These are phyloP conservation scores for Galerucella pusilla DNA, from an alignment of 2,888 invertebrate genomes.

Conservation along the genomic window DNA sequence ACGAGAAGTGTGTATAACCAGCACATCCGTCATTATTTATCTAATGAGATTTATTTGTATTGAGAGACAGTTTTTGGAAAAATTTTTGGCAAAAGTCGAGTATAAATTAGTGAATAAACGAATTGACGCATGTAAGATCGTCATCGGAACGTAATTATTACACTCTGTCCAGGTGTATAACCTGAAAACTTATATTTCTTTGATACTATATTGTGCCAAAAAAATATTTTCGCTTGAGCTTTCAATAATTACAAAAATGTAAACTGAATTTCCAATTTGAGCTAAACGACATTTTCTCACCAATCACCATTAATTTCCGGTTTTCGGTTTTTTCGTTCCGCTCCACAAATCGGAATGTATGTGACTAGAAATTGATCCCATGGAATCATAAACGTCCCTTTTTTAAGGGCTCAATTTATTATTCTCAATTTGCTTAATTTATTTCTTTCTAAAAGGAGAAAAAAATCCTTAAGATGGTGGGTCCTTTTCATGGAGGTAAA, in stretches of 20 bases:
- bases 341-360: neutral
- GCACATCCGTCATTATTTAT: no score
- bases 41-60: neutral
- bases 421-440: no score
- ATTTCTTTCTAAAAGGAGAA: no score
- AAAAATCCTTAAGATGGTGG: no score
- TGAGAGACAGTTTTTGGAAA: neutral
- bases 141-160: conserved; percentile 8
- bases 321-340: neutral
- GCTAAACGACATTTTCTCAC: neutral
- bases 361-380: no score
- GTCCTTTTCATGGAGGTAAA: no score
- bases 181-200: neutral
- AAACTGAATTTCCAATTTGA: neutral
- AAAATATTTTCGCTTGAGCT: no score
- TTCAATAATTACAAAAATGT: no score
- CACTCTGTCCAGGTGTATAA: neutral
- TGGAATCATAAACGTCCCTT: no score
- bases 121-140: conserved; percentile 8
- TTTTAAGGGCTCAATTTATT: no score
- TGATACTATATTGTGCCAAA: no score
- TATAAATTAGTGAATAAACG: conserved; percentile 12
- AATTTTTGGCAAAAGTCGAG: conserved; percentile 5
- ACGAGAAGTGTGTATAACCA: no score
- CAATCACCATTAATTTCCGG: neutral